phyloP scores from a whole-genome alignment of 1,140 invertebrate genomes.

The Onthophagus taurus region DNA sequence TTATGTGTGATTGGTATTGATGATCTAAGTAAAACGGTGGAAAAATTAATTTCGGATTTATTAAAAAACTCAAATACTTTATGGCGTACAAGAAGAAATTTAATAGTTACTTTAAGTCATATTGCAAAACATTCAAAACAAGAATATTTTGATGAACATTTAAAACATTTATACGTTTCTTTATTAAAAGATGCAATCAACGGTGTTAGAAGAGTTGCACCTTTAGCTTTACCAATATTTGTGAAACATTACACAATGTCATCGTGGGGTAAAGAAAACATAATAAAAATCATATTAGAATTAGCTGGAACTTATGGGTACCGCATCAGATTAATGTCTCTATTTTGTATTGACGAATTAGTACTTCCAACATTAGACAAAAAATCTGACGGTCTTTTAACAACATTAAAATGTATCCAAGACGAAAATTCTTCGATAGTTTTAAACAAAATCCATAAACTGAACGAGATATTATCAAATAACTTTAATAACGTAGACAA shows the following conservation, averaged over 20 bases:
- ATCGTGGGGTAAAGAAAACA: conserved; percentile 23
- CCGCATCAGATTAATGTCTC: conserved; percentile 24
- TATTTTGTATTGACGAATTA: conserved; percentile 32
- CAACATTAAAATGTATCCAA: background rate
- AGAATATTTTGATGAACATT: conserved; percentile 29
- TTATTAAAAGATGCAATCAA: conserved; percentile 29
- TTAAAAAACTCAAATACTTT: conserved; percentile 22
- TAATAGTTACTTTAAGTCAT: conserved; percentile 28
- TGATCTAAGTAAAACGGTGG: conserved; percentile 15
- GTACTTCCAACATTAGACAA: conserved; percentile 23
- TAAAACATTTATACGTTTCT: conserved; percentile 26
- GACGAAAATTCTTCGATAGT: conserved; percentile 11
- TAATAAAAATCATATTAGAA: conserved; percentile 23
- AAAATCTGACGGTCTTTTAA: background rate
- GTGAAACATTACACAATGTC: conserved; percentile 28
- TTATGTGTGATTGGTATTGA: conserved; percentile 17
- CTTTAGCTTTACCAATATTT: conserved; percentile 29
- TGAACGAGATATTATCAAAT: conserved; percentile 17
- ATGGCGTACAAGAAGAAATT: conserved; percentile 29
- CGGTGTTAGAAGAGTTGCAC: conserved; percentile 27
- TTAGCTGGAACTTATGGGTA: conserved; percentile 24
- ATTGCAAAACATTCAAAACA: conserved; percentile 23
- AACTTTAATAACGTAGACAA: conserved; percentile 16
- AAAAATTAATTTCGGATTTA: conserved; percentile 22
- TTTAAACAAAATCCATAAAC: conserved; percentile 18